Conservation (phyloP, 2,888 invertebrate species). For the Alentia gelatinosa region DNA sequence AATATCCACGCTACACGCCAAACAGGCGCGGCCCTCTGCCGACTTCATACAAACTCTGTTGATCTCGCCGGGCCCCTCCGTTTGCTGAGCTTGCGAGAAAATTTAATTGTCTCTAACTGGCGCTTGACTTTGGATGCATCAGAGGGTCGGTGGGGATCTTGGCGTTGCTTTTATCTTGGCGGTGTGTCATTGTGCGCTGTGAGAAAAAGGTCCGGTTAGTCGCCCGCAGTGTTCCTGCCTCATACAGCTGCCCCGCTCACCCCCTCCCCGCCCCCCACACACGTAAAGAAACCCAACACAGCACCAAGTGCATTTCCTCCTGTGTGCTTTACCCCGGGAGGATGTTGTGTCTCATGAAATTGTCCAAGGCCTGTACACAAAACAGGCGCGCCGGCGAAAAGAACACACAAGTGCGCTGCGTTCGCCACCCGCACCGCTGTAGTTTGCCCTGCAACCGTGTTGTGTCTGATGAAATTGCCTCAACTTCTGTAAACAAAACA, state of each 20-base stretch:
- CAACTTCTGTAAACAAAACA: slow-evolving; percentile 54
- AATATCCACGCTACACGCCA: slow-evolving; percentile 6
- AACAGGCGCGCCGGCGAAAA: not conserved
- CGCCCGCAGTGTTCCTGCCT: not conserved
- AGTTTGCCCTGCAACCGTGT: slow-evolving; percentile 35
- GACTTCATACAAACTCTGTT: slow-evolving; percentile 43
- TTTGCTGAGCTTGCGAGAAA: slow-evolving; percentile 31
- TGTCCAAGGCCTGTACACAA: slow-evolving; percentile 43
- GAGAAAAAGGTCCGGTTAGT: not conserved
- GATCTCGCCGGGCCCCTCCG: slow-evolving; percentile 24
- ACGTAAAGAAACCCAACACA: not conserved
- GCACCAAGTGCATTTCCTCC: slow-evolving; percentile 21
- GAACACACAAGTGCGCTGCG: slow-evolving; percentile 20
- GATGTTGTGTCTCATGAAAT: slow-evolving; percentile 53
- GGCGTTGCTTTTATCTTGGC: slow-evolving; percentile 17
- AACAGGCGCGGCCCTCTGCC: not conserved
- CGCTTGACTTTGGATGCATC: slow-evolving; percentile 46
- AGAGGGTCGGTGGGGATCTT: not conserved
- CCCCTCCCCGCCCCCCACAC: not conserved
- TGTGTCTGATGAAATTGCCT: slow-evolving; percentile 54
- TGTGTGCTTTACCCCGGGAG: slow-evolving; percentile 40
- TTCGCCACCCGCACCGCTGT: not conserved
- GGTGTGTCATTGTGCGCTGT: slow-evolving; percentile 23
- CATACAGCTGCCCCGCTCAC: slow-evolving; percentile 38
- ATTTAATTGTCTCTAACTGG: slow-evolving; percentile 48